Base-by-base conservation (phyloP, 2,888 invertebrate genomes). In the Parnassius glacialis region DNA sequence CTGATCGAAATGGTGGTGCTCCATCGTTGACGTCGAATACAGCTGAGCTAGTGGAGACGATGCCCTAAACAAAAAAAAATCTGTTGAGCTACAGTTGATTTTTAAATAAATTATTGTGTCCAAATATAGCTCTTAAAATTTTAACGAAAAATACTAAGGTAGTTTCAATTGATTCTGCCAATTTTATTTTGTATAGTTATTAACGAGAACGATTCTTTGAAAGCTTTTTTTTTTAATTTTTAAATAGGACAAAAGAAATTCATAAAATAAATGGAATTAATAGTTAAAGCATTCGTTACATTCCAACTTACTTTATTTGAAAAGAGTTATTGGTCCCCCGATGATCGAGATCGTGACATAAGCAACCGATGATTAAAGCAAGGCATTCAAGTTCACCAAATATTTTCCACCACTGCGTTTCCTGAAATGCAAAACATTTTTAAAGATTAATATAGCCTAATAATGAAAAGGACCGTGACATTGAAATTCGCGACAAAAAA, bases 271-370 rank as follows among this genome's bases (percentile, higher is more conserved):
- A 25, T 25, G 3, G 3, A 58, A 2, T 12, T 9, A 3, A 59
- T 20, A 47, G 41, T 47, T 9, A 25, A 25, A 11, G 12, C n/a
- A 47, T 45, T 12, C 3, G 3, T 10, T 50, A 13, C 3, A 9
- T 41, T 41, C 11, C 12, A 52, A 90, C 95, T 92, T 84, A 98
- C 98, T 98, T 98, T 75, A 97, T 97, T 93, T 98, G 98, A 90
- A 98, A 98, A 67, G 98, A 97, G 92, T 98, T 98, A 88, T 98
- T 98, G 73, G 98, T 98, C 82, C 98, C 98, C 79, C 98, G 94
- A 81, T 98, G 98, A 86, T 98, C 98, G 74, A 98, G 93, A 87
- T 98, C 98, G 85, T 98, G 98, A 81, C 98, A 98, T 57, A 98
- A 92, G 79, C 98, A 98, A 67, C 97, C 98, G 69, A 98, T 97